Evolutionary conservation across 1,140 invertebrate species (phyloP), one percentile per base, ranked within the genome.

Genomic region (Sesamia nonagrioides): DNA sequence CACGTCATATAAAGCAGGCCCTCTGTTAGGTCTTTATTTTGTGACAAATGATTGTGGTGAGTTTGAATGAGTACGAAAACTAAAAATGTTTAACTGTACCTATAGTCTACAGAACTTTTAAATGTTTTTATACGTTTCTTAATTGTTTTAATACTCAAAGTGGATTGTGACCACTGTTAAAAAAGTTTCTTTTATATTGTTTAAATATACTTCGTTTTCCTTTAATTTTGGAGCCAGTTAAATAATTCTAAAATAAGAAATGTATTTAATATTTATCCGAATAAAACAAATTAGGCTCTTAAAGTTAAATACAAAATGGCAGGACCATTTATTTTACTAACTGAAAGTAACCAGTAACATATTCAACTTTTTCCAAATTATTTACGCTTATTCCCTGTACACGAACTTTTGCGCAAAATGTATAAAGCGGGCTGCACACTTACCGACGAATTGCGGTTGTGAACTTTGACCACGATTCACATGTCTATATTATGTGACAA

Each of bases 301-400:
- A 27, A 27, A 27, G 27, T 27, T 27, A 3, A 27, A 27, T 27
- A 27, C 27, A 27, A 27, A 27, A 27, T 27, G 27, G 27, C 27
- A 27, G 27, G 3, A 27, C 27, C 27, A 27, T 27, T 27, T 27
- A 27, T 27, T 27, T 27, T 27, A 27, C 27, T 27, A 27, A 27
- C 27, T 27, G 3, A 27, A 27, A n/a, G 1, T 37, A 8, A 68
- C 11, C 40, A 68, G n/a, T n/a, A n/a, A n/a, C 33, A 9, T 68
- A 45, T 68, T 68, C 17, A 18, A 68, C 9, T 48, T 68, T 68
- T 68, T 27, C 27, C n/a, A 45, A 68, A 48, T 68, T 68, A 68
- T 40, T 45, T 11, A 40, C 42, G 40, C 37, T 68, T 21, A 68
- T 48, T 68, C 35, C 17, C 17, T 27, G 9, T 45, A 11, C 42